Evolutionary conservation across 2,113 vertebrate species (phyloP).

Genomic region (Toxotes chatareus): DNA sequence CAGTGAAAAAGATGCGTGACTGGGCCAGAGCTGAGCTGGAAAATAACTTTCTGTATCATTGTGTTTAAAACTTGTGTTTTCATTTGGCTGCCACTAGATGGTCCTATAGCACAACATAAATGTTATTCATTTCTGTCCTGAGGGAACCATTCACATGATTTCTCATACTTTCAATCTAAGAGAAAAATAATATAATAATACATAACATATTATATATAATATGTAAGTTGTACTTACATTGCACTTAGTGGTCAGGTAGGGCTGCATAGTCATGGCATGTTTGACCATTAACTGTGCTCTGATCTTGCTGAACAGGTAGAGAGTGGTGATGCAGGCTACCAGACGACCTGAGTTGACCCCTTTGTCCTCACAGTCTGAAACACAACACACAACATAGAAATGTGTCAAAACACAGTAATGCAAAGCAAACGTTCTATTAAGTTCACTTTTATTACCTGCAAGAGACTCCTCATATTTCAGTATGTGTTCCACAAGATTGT

Average conservation of each 20-base stretch:
- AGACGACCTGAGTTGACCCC: constrained; percentile 92
- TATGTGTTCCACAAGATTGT: constrained; percentile 98
- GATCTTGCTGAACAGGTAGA: constrained; percentile 98
- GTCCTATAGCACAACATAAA: neutral
- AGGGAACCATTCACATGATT: neutral
- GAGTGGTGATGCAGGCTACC: constrained; percentile 96
- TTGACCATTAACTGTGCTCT: constrained; percentile 97
- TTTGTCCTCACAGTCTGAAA: constrained; percentile 89
- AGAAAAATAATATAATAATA: neutral
- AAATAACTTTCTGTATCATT: neutral
- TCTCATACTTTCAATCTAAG: neutral
- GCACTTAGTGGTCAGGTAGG: constrained; percentile 98
- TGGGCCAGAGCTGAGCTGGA: neutral
- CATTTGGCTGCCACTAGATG: constrained; percentile 39
- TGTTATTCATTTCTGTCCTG: neutral
- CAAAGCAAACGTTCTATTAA: neutral
- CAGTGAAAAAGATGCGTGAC: neutral
- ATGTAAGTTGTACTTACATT: constrained; percentile 86
- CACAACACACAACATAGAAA: neutral
- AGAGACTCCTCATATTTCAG: constrained; percentile 97
- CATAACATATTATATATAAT: neutral
- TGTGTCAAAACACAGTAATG: neutral
- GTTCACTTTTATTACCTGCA: constrained; percentile 84
- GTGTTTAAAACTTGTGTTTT: neutral
- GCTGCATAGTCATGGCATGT: constrained; percentile 98